Evolutionary conservation across 2,888 invertebrate species (phyloP), one percentile per base, ranked within the genome.

Genomic region (Zele albiditarsus): DNA sequence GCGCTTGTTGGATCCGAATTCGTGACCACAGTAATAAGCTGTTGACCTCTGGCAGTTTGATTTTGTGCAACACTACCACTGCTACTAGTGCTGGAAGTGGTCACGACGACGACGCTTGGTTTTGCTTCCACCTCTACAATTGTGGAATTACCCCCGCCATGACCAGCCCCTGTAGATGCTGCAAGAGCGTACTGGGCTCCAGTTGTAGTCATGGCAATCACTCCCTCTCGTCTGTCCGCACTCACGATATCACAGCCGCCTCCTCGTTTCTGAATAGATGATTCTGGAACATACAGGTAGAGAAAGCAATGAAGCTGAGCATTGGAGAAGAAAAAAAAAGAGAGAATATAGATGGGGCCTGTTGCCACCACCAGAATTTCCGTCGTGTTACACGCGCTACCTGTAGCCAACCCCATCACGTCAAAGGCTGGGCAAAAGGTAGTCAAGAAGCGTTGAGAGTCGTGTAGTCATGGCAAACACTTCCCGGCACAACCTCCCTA

Each of bases 141-240:
- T 58, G 82, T 80, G 60, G 86, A 81, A 85, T 80, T 82, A 83
- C 86, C 83, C 86, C 87, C 87, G 85, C 87, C 84, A 85, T 87
- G 87, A 69, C 83, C 85, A 84, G 86, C 83, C 78, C 88, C 86
- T 81, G 86, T 84, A 81, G 88, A 88, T 85, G 88, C 87, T 87
- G 89, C 85, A 73, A 89, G 88, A 84, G 89, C 84, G 80, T 89
- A 89, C 84, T 89, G 89, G 82, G 88, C 88, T 87, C 89, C 89
- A 71, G 89, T 89, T 79, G 89, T 89, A 89, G 89, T 87, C 89
- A 89, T 89, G 89, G 89, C 84, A 86, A 89, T 89, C 79, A 82
- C 86, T 85, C 85, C 88, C 87, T 87, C 85, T 81, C 84, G 84
- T 83, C 83, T 85, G 79, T 87, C 84, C 82, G 79, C 82, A 80